Conservation (phyloP, 64 coral and sea anemone genomes). For the Catalaphyllia jardinei region DNA sequence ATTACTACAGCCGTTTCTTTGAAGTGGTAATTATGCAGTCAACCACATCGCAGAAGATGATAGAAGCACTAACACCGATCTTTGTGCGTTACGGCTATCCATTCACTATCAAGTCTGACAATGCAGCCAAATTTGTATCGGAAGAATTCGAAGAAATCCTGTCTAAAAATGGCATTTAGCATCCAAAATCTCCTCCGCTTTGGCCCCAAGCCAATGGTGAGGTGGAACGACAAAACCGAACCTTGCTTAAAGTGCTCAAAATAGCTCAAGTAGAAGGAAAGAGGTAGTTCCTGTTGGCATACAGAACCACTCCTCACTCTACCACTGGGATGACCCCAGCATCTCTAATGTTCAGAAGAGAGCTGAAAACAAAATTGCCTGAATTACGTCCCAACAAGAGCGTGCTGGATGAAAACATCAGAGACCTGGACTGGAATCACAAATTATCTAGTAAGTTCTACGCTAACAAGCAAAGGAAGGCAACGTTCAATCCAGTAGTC, state of each 20-base stretch:
- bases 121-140: neutral
- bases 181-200: constrained; percentile 19
- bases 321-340: constrained; percentile 18
- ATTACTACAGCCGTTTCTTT: constrained; percentile 59
- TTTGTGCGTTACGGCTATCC: constrained; percentile 11
- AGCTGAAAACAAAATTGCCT: constrained; percentile 38
- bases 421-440: constrained; percentile 2
- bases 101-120: neutral
- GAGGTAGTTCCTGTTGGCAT: constrained; percentile 45
- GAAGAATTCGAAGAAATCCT: neutral
- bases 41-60: constrained; percentile 18
- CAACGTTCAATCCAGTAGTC: too few species aligned
- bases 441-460: too few species aligned
- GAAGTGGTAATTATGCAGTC: constrained; percentile 56
- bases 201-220: constrained; percentile 27
- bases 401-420: neutral
- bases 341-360: constrained; percentile 46
- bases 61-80: constrained; percentile 1
- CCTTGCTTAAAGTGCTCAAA: constrained; percentile 30
- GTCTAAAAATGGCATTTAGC: neutral
- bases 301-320: constrained; percentile 33
- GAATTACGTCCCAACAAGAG: neutral
- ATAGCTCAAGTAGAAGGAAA: constrained; percentile 48
- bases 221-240: constrained; percentile 10
- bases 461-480: too few species aligned